Evolutionary conservation across 2,888 invertebrate species (phyloP).

Genomic region (Orthosia cruda): DNA sequence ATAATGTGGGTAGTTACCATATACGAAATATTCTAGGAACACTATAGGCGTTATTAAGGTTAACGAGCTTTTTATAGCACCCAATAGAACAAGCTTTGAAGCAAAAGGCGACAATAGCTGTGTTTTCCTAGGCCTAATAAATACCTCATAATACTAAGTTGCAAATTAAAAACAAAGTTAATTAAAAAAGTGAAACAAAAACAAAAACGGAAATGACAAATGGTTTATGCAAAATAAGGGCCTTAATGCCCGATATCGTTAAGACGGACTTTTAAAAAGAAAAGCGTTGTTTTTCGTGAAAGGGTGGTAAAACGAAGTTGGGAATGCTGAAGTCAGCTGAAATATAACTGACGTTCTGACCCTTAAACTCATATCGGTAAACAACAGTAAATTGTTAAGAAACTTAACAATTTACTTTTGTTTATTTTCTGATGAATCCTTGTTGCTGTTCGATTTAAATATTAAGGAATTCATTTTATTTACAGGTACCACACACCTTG

Average conservation of each 20-base stretch:
- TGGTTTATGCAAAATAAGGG: slow-evolving; percentile 28
- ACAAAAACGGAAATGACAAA: slow-evolving; percentile 30
- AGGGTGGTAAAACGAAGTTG: slow-evolving; percentile 7
- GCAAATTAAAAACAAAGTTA: slow-evolving; percentile 8
- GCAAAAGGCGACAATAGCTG: not conserved
- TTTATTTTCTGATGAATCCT: not conserved
- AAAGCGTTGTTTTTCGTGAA: slow-evolving; percentile 23
- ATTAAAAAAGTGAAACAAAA: slow-evolving; percentile 11
- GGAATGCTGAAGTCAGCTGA: not conserved
- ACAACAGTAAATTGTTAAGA: too few relatives aligned
- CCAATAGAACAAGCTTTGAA: not conserved
- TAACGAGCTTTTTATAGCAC: not conserved
- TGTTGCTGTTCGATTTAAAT: not conserved
- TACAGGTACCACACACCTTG: too few relatives aligned
- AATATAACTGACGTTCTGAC: slow-evolving; percentile 13
- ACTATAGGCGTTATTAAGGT: not conserved
- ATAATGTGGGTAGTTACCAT: not conserved
- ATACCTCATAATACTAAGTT: not conserved
- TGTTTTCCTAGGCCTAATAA: not conserved
- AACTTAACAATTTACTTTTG: not conserved
- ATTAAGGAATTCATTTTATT: too few relatives aligned
- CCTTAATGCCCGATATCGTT: slow-evolving; percentile 30
- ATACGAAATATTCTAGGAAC: not conserved
- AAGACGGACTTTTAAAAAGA: slow-evolving; percentile 17
- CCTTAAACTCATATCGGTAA: slow-evolving; percentile 3